Conservation (phyloP, 2,888 invertebrate genomes). For the Pyrrhosoma nymphula region DNA sequence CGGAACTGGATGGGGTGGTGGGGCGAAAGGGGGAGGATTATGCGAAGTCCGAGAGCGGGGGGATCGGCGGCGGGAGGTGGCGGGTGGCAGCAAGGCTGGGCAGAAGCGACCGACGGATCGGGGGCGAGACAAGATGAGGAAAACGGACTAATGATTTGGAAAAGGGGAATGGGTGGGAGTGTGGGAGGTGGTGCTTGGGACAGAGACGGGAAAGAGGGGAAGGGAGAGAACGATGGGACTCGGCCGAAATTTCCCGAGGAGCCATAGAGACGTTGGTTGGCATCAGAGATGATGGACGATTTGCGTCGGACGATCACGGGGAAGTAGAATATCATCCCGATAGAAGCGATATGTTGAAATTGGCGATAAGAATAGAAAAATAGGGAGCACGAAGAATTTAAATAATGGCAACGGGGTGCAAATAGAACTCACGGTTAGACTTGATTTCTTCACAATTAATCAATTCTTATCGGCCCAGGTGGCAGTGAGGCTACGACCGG, state of each 20-base stretch:
- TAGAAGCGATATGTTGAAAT: neutral
- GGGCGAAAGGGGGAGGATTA: neutral
- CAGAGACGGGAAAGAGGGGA: neutral
- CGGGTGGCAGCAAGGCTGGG: neutral
- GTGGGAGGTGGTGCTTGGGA: neutral
- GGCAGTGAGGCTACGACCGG: too few species aligned
- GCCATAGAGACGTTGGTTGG: neutral
- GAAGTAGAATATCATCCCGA: neutral
- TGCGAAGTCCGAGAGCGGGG: neutral
- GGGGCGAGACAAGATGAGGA: conserved; percentile 46
- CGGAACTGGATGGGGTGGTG: neutral
- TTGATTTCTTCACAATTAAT: too few species aligned
- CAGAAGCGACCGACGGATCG: neutral
- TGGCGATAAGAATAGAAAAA: neutral
- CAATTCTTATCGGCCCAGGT: too few species aligned
- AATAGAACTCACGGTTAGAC: too few species aligned
- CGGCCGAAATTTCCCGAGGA: conserved; percentile 18
- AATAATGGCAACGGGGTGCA: neutral
- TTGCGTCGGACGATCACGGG: neutral
- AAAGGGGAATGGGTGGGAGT: neutral
- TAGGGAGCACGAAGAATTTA: neutral
- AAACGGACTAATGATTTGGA: conserved; percentile 61
- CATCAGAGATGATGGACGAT: neutral
- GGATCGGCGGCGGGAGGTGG: neutral
- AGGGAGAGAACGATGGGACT: neutral